Evolutionary conservation across 2,888 invertebrate species (phyloP).

Genomic region (Trachelus stipa): DNA sequence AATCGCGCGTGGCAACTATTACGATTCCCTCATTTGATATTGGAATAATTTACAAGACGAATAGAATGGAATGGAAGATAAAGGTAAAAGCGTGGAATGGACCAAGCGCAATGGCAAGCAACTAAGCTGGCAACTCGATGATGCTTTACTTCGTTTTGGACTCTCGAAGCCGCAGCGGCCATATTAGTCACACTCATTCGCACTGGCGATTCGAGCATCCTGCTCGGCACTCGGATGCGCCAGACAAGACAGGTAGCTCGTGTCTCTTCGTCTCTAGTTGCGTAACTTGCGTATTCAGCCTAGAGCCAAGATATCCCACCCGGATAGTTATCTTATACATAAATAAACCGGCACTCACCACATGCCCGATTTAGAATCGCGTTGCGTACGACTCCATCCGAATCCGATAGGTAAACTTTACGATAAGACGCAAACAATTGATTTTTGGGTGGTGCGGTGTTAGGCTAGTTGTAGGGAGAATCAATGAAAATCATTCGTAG

Average conservation of each 20-base stretch:
- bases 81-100: background rate
- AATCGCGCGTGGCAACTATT: background rate
- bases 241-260: background rate
- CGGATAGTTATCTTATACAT: slow-evolving; percentile 29
- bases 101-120: background rate
- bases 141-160: background rate
- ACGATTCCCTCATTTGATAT: background rate
- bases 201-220: background rate
- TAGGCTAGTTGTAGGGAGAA: background rate
- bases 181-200: background rate
- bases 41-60: background rate
- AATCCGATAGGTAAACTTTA: background rate
- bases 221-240: background rate
- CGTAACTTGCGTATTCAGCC: slow-evolving; percentile 20
- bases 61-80: background rate
- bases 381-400: slow-evolving; percentile 18
- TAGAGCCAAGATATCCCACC: slow-evolving; percentile 34
- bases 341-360: slow-evolving; percentile 34
- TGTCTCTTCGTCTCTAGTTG: slow-evolving; percentile 3
- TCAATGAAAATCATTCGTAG: background rate
- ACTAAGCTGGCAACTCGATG: background rate
- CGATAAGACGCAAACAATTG: background rate
- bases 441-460: background rate
- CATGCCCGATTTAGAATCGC: slow-evolving; percentile 32
- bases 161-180: background rate